These are phyloP conservation scores for Lithodes maja DNA, from an alignment of 2,888 invertebrate species.

Conservation along the genomic window DNA sequence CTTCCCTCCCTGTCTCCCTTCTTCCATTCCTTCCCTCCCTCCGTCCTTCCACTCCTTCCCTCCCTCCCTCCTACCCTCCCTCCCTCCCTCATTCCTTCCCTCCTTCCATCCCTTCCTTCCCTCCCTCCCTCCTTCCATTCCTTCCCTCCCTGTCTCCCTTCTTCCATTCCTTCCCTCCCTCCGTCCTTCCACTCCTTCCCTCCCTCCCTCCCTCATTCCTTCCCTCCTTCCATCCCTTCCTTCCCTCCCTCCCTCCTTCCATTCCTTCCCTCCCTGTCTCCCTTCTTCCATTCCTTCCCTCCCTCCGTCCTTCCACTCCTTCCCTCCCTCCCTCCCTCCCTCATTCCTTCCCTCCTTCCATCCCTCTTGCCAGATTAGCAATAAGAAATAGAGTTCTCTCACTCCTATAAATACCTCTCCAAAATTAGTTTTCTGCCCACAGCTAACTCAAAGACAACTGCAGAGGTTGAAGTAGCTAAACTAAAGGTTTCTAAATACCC, in stretches of 20 bases:
- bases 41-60: too few relatives aligned
- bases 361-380: too few relatives aligned
- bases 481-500: too few relatives aligned
- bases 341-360: not conserved
- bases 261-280: not conserved
- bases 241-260: not conserved
- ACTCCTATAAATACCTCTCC: too few relatives aligned
- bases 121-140: conserved; percentile 14
- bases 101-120: not conserved
- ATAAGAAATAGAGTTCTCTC: too few relatives aligned
- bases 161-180: not conserved
- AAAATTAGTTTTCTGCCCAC: too few relatives aligned
- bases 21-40: too few relatives aligned
- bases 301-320: not conserved
- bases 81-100: too few relatives aligned
- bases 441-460: too few relatives aligned
- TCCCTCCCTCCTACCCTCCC: not conserved
- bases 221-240: not conserved
- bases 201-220: not conserved
- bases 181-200: not conserved
- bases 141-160: too few relatives aligned
- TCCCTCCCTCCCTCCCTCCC: not conserved
- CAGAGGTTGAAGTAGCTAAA: too few relatives aligned
- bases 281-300: not conserved
- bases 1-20: not conserved